Evolutionary conservation across 2,888 invertebrate species (phyloP), one percentile per base, ranked within the genome.

Genomic region (Laspeyria flexula): DNA sequence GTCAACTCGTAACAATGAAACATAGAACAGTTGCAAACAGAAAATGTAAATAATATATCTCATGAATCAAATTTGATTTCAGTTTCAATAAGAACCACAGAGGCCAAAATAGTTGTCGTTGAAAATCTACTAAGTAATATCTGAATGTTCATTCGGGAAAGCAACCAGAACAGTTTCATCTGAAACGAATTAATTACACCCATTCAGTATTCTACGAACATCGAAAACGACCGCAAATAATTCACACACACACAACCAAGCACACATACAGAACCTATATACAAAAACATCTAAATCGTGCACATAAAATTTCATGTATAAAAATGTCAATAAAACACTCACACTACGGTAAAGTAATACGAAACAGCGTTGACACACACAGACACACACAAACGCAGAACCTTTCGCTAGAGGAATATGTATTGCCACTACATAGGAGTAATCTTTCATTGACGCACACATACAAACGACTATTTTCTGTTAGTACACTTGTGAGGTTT

Each of bases 291-390:
- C 83, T 85, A 86, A 84, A 86, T 85, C 81, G 82, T 66, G 79
- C 80, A 87, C 84, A 86, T 86, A 86, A 85, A 90, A 89, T 90
- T 79, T 88, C 86, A 87, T 88, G 84, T 89, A 91, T 87, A 90
- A 90, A 91, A 92, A 91, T 90, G 90, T 90, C 90, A 90, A 90
- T 90, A 90, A 79, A 73, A 81, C 83, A 50, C 86, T 74, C 88
- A 87, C 75, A 76, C 59, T 33, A 0, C 13, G 35, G 49, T 43
- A 68, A 55, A 62, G 76, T 78, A 65, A 57, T 54, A 60, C 66
- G 56, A 61, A 48, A 56, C 57, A 67, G 52, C 72, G 67, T 65
- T 67, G 65, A 65, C 57, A 61, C 46, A 62, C 50, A 50, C 35
- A 58, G 51, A 71, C 71, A 45, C 76, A 76, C 76, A 76, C 79